phyloP scores from a whole-genome alignment of 2,797 vertebrate species.

The Thamnophis elegans region DNA sequence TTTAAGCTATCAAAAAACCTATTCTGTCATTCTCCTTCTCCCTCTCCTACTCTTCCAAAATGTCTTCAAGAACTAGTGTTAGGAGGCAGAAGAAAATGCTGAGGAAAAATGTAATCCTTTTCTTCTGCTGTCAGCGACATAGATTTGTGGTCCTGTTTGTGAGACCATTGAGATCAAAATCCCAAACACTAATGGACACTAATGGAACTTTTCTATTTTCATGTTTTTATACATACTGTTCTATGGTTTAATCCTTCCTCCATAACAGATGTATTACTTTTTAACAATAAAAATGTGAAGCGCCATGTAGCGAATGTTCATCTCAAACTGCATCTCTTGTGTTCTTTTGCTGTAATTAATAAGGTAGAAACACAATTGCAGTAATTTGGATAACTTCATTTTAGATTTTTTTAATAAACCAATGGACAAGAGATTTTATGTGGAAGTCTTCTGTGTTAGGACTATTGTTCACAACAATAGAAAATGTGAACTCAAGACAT shows the following conservation, averaged over 20 bases:
- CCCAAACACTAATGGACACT: not conserved
- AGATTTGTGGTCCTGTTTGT: not conserved
- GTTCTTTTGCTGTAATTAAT: conserved; percentile 50
- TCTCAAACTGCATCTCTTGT: conserved; percentile 14
- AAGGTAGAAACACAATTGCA: conserved; percentile 29
- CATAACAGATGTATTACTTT: conserved; percentile 7
- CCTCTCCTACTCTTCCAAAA: not conserved
- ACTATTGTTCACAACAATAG: conserved; percentile 9
- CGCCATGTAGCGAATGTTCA: conserved; percentile 22
- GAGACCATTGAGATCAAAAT: not conserved
- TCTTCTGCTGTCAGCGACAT: not conserved
- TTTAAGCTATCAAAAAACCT: not conserved
- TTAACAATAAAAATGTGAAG: not conserved
- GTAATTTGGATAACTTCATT: conserved; percentile 65
- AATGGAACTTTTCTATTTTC: not conserved
- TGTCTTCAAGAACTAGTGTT: not conserved
- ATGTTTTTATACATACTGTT: not conserved
- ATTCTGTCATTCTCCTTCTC: not conserved
- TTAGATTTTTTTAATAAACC: not conserved
- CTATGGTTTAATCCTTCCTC: not conserved
- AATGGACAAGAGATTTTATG: conserved; percentile 21
- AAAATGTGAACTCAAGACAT: not conserved
- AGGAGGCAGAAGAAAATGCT: not conserved
- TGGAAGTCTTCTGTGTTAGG: conserved; percentile 46
- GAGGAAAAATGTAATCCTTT: not conserved